A percentile compares a stretch with the other conserved stretches of the same genome.
Evolutionary conservation across 1,140 invertebrate genomes (phyloP).

Genomic region (Drosophila aff.): DNA sequence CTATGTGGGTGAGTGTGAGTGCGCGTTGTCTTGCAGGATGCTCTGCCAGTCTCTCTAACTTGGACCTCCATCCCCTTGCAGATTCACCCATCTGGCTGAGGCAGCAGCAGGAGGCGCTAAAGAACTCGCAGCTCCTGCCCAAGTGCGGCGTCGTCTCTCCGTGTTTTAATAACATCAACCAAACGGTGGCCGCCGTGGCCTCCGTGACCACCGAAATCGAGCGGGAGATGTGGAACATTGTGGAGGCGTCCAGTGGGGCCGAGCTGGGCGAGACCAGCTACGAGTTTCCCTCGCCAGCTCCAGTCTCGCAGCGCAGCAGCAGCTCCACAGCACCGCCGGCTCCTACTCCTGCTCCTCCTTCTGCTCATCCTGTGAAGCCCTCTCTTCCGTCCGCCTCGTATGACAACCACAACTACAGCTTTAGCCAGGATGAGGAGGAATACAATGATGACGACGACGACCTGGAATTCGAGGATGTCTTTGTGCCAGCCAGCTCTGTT

Average conservation of each 20-base stretch:
- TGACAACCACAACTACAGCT: conserved; percentile 77
- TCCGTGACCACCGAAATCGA: conserved; percentile 82
- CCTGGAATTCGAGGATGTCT: conserved; percentile 81
- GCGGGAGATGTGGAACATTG: conserved; percentile 85
- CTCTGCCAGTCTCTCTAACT: conserved; percentile 12
- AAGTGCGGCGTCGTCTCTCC: conserved; percentile 75
- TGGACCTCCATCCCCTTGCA: conserved; percentile 14
- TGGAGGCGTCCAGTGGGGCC: conserved; percentile 83
- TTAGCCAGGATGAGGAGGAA: conserved; percentile 62
- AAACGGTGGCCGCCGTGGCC: conserved; percentile 82
- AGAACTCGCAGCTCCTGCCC: conserved; percentile 68
- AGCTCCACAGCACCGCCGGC: conserved; percentile 31
- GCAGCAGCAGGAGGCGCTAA: conserved; percentile 80
- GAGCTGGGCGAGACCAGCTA: conserved; percentile 78
- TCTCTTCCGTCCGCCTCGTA: conserved; percentile 58
- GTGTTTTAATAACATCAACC: conserved; percentile 83
- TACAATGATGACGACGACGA: conserved; percentile 55
- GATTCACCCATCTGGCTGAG: conserved; percentile 82
- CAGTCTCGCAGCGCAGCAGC: conserved; percentile 60
- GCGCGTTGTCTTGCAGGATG: conserved; percentile 58
- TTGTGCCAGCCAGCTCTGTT: conserved; percentile 50
- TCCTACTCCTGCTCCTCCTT: conserved; percentile 7
- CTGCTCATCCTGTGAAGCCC: background rate
- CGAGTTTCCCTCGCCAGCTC: conserved; percentile 60
- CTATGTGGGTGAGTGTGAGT: conserved; percentile 82